Evolutionary conservation across 2,113 vertebrate species (phyloP).

Genomic region (Abramis brama): DNA sequence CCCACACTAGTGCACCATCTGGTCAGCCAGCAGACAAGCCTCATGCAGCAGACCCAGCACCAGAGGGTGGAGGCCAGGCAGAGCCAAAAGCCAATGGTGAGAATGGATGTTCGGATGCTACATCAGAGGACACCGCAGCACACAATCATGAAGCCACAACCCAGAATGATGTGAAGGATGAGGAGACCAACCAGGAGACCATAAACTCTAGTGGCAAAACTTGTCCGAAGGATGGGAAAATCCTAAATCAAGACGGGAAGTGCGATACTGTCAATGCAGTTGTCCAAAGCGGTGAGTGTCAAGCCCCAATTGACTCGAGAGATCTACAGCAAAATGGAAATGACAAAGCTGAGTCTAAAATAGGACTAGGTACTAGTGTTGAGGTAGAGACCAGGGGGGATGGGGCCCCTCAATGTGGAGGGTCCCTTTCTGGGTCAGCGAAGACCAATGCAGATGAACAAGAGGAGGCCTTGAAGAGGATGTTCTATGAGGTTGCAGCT

Average conservation of each 20-base stretch:
- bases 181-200: constrained; percentile 61
- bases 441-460: constrained; percentile 53
- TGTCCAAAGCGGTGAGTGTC: constrained; percentile 79
- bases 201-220: constrained; percentile 69
- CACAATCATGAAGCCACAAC: constrained; percentile 69
- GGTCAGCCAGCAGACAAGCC: constrained; percentile 51
- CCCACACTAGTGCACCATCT: constrained; percentile 48
- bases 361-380: constrained; percentile 56
- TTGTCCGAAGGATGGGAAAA: constrained; percentile 66
- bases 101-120: constrained; percentile 73
- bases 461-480: constrained; percentile 69
- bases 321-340: constrained; percentile 57
- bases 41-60: constrained; percentile 22
- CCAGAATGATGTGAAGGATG: constrained; percentile 59
- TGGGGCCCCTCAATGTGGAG: constrained; percentile 61
- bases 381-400: constrained; percentile 53
- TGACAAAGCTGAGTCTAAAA: constrained; percentile 56
- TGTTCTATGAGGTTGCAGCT: constrained; percentile 70
- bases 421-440: constrained; percentile 50
- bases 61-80: constrained; percentile 43
- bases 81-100: constrained; percentile 72
- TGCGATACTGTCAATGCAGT: constrained; percentile 62
- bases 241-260: constrained; percentile 76
- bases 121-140: constrained; percentile 66
- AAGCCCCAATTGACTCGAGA: constrained; percentile 63